Evolutionary conservation across 1,140 invertebrate species (phyloP), one percentile per base, ranked within the genome.

Genomic region (Adelges cooleyi): DNA sequence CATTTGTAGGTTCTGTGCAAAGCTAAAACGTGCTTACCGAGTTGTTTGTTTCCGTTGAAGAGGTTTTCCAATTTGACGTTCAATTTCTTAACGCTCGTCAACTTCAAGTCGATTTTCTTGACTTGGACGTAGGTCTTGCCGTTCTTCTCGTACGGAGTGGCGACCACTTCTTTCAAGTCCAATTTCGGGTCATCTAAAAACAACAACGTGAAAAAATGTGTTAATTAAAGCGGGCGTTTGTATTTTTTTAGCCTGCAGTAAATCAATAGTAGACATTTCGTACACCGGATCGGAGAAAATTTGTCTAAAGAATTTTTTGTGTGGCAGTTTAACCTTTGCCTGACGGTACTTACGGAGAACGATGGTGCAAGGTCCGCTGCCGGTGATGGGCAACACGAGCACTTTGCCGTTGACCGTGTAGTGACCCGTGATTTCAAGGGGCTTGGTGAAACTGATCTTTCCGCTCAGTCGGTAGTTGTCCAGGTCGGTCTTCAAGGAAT

Each of bases 171-270:
- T 13, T 52, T 65, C 20, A 70, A 29, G 27, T 69, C 66, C 49
- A 67, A 65, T 17, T 50, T 74, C 27, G 74, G 62, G 3, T 77
- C 72, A 73, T 78, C 72, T 79, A 66, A 50, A 74, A 69, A 50
- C 33, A 52, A 36, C 10, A 54, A n/a, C n/a, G n/a, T n/a, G 15
- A 36, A 27, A 1, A 20, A 18, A 20, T 15, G 4, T 9, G 0
- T 17, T 3, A 6, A 22, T 10, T 38, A 8, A 46, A 25, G 42
- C 5, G 10, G 25, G n/a, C n/a, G n/a, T n/a, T n/a, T n/a, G n/a
- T n/a, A n/a, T n/a, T n/a, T n/a, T n/a, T n/a, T n/a, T n/a, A n/a
- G n/a, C n/a, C n/a, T n/a, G n/a, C n/a, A n/a, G n/a, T n/a, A n/a
- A n/a, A n/a, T n/a, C n/a, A n/a, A n/a, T n/a, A n/a, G n/a, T n/a